A percentile compares a stretch with the other conserved stretches of the same genome.
phyloP scores from a whole-genome alignment of 2,797 vertebrate species.

The Acestrorhynchus altus region DNA sequence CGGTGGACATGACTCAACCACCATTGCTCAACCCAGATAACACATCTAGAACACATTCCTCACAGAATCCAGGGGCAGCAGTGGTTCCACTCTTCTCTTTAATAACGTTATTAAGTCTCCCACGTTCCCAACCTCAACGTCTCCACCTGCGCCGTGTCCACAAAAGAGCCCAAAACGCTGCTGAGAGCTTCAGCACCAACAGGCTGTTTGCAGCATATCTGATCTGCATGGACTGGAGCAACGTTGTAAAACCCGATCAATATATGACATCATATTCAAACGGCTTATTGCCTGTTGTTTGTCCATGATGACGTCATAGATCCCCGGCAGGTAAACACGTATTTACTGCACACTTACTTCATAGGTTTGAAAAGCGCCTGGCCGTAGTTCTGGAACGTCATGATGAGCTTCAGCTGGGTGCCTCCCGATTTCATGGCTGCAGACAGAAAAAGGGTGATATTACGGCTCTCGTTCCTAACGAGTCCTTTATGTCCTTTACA shows the following conservation, averaged over 20 bases:
- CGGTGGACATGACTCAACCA: background rate
- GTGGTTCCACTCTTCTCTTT: no score
- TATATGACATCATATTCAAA: no score
- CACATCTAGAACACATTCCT: background rate
- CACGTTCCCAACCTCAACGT: no score
- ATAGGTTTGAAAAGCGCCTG: slow-evolving; percentile 88
- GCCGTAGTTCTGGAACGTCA: slow-evolving; percentile 99
- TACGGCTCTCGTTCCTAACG: background rate
- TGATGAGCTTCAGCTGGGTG: slow-evolving; percentile 97
- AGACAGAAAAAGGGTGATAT: slow-evolving; percentile 36
- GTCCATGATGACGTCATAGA: background rate
- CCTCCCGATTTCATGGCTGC: slow-evolving; percentile 99
- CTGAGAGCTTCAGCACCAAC: no score
- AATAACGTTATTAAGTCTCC: background rate
- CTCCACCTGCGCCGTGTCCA: no score
- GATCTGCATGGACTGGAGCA: no score
- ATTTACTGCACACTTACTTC: slow-evolving; percentile 75
- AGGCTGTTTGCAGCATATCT: no score
- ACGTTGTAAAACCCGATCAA: no score
- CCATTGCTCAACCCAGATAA: background rate
- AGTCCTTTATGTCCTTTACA: no score
- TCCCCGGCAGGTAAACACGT: background rate
- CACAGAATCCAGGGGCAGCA: no score
- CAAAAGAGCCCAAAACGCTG: no score
- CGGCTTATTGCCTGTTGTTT: no score